Evolutionary conservation across 1,140 invertebrate genomes (phyloP).

Genomic region (Epicauta chinensis): DNA sequence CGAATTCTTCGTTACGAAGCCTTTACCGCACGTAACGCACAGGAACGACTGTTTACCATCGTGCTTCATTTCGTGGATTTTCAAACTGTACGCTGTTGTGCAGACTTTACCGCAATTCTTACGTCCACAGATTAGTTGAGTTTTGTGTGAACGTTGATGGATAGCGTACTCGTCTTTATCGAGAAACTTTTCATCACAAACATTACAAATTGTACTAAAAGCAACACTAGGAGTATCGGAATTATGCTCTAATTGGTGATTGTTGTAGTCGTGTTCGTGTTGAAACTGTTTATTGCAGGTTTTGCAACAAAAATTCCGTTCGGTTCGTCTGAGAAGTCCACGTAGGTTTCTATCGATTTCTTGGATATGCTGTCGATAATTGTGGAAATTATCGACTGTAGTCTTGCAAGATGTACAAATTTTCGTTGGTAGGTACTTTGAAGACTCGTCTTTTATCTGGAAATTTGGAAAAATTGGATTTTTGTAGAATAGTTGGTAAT

Average conservation of each 20-base stretch:
- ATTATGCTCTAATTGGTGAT: conserved; percentile 4
- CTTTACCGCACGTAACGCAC: conserved; percentile 27
- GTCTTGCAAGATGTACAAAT: conserved; percentile 18
- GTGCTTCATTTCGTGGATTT: conserved; percentile 18
- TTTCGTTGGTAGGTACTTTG: conserved; percentile 7
- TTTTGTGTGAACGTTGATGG: conserved; percentile 11
- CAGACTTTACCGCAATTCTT: conserved; percentile 19
- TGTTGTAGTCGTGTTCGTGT: conserved; percentile 1
- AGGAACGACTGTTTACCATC: conserved; percentile 22
- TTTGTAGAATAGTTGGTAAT: not conserved
- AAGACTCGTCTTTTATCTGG: conserved; percentile 17
- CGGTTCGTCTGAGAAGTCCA: not conserved
- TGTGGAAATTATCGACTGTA: conserved; percentile 8
- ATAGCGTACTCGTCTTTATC: not conserved
- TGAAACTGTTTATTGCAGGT: conserved; percentile 3
- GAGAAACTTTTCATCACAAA: conserved; percentile 8
- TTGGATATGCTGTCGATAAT: conserved; percentile 10
- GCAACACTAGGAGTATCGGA: conserved; percentile 3
- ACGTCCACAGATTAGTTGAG: conserved; percentile 12
- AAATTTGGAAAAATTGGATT: conserved; percentile 4
- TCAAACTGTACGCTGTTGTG: conserved; percentile 15
- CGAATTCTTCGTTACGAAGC: conserved; percentile 20
- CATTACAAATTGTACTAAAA: conserved; percentile 5
- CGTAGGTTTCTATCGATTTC: conserved; percentile 8
- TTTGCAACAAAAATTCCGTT: conserved; percentile 1